phyloP scores from a whole-genome alignment of 2,888 invertebrate genomes.

The Coenonympha arcania region DNA sequence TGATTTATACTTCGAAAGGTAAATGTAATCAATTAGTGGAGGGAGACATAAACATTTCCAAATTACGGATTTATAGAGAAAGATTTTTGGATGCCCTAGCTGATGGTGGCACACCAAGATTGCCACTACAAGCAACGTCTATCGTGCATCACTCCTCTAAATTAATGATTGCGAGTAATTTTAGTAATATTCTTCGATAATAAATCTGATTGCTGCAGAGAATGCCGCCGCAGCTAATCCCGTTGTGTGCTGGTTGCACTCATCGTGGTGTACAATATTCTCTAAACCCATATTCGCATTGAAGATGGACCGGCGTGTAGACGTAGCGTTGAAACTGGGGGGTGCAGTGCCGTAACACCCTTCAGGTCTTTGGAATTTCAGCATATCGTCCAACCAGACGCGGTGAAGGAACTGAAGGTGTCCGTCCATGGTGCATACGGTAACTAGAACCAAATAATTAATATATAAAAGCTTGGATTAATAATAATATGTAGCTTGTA shows the following conservation, averaged over 20 bases:
- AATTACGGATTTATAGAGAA: too few relatives aligned
- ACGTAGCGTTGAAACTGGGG: background rate
- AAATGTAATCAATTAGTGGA: too few relatives aligned
- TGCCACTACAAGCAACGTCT: too few relatives aligned
- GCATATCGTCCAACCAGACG: constrained; percentile 17
- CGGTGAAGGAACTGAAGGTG: constrained; percentile 20
- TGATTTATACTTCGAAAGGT: too few relatives aligned
- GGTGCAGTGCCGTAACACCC: constrained; percentile 16
- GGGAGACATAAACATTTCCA: too few relatives aligned
- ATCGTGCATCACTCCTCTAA: too few relatives aligned
- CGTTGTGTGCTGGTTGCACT: constrained; percentile 23
- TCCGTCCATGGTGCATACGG: constrained; percentile 19
- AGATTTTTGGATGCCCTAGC: too few relatives aligned
- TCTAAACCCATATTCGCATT: background rate
- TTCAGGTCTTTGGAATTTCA: constrained; percentile 13
- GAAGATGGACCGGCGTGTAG: background rate
- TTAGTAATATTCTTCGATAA: constrained; percentile 24
- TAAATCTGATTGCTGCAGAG: constrained; percentile 25
- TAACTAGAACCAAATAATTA: constrained; percentile 22
- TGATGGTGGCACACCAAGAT: too few relatives aligned
- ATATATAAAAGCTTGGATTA: too few relatives aligned
- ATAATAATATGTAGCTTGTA: too few relatives aligned
- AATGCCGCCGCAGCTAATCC: constrained; percentile 20
- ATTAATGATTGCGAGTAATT: background rate
- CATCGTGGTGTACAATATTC: constrained; percentile 1